Percentiles rank a stretch among this genome's conserved stretches.
These are phyloP conservation scores for Aleiodes leptofemur DNA, from an alignment of 2,888 invertebrate species.

Conservation along the genomic window DNA sequence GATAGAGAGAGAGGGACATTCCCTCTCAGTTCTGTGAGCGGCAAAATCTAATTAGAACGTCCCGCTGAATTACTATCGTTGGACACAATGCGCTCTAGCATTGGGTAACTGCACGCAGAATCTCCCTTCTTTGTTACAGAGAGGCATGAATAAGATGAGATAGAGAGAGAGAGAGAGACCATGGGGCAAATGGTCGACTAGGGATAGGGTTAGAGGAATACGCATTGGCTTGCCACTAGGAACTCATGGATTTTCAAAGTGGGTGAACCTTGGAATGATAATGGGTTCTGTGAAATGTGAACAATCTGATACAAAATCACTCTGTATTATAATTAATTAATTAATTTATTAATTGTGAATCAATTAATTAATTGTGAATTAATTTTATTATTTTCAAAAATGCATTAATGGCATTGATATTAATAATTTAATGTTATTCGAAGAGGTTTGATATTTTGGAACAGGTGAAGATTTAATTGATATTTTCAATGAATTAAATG, in stretches of 20 bases:
- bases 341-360: no score
- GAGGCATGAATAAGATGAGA: conserved; percentile 19
- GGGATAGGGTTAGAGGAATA: no score
- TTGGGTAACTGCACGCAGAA: conserved; percentile 34
- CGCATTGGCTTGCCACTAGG: conserved; percentile 5
- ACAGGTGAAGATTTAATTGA: no score
- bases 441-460: no score
- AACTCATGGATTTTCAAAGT: conserved; percentile 26
- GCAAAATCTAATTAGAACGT: conserved; percentile 54
- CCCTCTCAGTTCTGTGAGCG: conserved; percentile 36
- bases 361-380: no score
- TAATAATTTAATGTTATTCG: no score
- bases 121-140: neutral
- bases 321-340: no score
- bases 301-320: conserved; percentile 1
- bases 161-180: neutral
- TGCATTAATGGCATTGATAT: no score
- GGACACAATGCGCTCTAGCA: conserved; percentile 49
- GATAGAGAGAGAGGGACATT: neutral
- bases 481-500: no score
- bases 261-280: conserved; percentile 25
- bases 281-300: conserved; percentile 13
- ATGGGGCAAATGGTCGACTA: neutral
- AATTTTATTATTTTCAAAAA: no score
- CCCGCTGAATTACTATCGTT: conserved; percentile 53